A percentile compares a stretch with the other conserved stretches of the same genome.
Conservation (phyloP, 2,888 invertebrate species). For the Himalopsyche kuldschensis region DNA sequence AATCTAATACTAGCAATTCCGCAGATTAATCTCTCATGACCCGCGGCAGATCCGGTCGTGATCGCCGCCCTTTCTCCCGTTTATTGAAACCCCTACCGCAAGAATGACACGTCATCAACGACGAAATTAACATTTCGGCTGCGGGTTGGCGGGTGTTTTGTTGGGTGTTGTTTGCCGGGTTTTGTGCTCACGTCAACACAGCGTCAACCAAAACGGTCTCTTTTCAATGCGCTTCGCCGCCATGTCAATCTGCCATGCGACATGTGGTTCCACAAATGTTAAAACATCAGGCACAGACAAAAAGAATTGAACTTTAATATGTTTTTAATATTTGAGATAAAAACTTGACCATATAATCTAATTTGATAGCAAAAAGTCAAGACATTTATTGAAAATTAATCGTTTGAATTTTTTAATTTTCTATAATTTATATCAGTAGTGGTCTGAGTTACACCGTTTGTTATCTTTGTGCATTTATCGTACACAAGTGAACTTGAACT, state of each 20-base stretch:
- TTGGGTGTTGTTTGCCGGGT: conserved; percentile 36
- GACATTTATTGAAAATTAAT: no score
- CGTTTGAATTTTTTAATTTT: no score
- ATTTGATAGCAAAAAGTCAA: no score
- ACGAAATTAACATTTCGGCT: conserved; percentile 32
- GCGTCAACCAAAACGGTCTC: neutral
- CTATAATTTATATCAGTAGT: no score
- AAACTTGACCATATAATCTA: no score
- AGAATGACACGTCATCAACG: conserved; percentile 34
- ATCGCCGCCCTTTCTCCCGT: neutral
- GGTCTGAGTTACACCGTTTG: no score
- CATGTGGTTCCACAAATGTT: neutral
- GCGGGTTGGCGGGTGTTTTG: conserved; percentile 2
- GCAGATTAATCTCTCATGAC: conserved; percentile 30
- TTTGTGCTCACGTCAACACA: conserved; percentile 32
- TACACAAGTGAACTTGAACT: no score
- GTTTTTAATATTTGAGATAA: no score
- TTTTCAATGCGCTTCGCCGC: neutral
- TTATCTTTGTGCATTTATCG: no score
- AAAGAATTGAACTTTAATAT: no score
- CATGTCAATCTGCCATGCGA: neutral
- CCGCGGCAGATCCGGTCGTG: conserved; percentile 22
- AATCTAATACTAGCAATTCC: conserved; percentile 29
- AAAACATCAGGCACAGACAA: no score
- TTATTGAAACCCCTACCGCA: neutral